Evolutionary conservation across 2,888 invertebrate genomes (phyloP), one percentile per base, ranked within the genome.

Genomic region (Synanthedon tipuliformis): DNA sequence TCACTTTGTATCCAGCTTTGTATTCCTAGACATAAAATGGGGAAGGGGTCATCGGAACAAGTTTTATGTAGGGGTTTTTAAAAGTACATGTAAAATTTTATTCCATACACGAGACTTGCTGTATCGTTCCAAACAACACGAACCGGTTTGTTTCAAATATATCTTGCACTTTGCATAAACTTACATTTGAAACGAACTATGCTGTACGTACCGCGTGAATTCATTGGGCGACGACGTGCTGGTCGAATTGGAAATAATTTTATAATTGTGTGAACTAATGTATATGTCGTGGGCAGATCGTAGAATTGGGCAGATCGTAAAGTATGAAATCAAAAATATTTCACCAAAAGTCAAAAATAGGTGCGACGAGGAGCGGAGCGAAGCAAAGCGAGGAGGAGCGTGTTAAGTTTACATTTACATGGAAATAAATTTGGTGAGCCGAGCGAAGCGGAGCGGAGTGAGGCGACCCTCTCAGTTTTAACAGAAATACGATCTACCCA

Each of bases 71-170:
- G 34, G 34, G 34, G 34, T 34, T 34, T 34, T 34, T 34, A 34
- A 34, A 34, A 34, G 34, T 34, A 13, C 4, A 13, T 45, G 45
- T 45, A 45, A 45, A 45, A 15, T 45, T 45, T 45, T 45, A 45
- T 45, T 45, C 13, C 15, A 45, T 15, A 45, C n/a, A 45, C 13
- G 45, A 45, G 45, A n/a, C 13, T 45, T 45, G 15, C 45, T 45
- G n/a, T 45, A 45, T 45, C 45, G 45, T 15, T 13, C 15, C 45
- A 56, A 57, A 56, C 54, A 59, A 53, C 60, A 53, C 55, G 45
- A 71, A 79, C 81, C 75, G 78, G 79, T 80, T 73, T 68, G 55
- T 55, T 66, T 66, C 63, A 61, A 60, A 27, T 50, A 55, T 55
- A 45, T 58, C 56, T 55, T 51, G 51, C 55, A 55, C 48, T 52